A percentile compares a stretch with the other conserved stretches of the same genome.
phyloP scores from a whole-genome alignment of 64 coral and sea anemone genomes.

The Anthopleura sola region DNA sequence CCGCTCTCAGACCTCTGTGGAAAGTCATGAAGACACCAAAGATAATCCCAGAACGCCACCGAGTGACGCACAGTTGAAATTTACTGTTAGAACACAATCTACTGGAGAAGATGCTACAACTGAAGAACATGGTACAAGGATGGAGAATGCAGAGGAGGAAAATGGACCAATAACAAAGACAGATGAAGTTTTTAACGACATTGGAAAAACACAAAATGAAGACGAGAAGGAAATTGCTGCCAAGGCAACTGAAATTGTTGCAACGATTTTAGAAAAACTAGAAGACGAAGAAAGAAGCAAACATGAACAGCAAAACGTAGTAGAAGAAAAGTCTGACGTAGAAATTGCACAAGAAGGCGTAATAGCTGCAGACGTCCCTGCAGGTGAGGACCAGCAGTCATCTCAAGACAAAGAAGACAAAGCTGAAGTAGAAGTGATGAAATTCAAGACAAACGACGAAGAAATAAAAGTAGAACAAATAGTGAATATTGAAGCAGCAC shows the following conservation, averaged over 20 bases:
- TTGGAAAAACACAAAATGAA: not conserved
- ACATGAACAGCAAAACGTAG: not conserved
- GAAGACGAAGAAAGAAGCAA: conserved; percentile 9
- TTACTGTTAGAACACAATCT: not conserved
- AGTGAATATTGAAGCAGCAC: not conserved
- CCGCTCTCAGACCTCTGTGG: not conserved
- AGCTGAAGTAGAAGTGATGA: not conserved
- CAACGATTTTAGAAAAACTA: not conserved
- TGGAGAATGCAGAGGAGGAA: not conserved
- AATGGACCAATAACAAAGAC: not conserved
- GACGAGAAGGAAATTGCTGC: not conserved
- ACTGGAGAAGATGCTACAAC: not conserved
- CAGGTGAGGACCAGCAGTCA: not conserved
- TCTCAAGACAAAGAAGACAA: not conserved
- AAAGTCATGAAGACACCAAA: not conserved
- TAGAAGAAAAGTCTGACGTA: not conserved
- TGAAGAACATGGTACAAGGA: not conserved
- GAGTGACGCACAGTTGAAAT: not conserved
- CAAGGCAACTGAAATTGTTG: conserved; percentile 6
- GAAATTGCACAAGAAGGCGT: not conserved
- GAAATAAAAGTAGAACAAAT: not conserved
- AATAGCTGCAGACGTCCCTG: no score
- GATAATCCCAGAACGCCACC: not conserved
- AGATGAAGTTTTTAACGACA: not conserved
- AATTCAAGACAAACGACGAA: not conserved